Evolutionary conservation across 2,888 invertebrate species (phyloP), one percentile per base, ranked within the genome.

Genomic region (Malachius bipustulatus): DNA sequence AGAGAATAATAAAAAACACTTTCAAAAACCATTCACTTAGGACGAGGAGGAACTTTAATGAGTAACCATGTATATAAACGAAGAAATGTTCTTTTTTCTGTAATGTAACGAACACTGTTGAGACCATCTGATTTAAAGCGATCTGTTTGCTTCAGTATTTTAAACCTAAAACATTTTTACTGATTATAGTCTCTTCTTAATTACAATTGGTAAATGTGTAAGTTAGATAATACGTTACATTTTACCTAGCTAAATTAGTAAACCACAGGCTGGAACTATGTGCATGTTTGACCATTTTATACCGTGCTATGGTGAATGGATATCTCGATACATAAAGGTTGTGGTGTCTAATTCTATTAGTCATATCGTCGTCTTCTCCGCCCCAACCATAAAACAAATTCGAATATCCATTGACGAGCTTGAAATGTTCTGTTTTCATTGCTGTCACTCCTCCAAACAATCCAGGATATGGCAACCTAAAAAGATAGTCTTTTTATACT

Each of bases 351-450:
- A 67, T 63, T 12, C 66, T 57, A 60, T 82, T 81, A 28, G 79
- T 78, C 83, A 94, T 85, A 54, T 94, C 93, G 56, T 94, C 93
- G 59, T 94, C 93, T 60, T 94, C 93, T 1, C 87, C 93, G 4
- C 94, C 94, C 94, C 93, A 94, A 4, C 93, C 93, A 83, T 90
- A 94, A 60, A 82, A 94, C 42, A 80, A 79, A 59, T 88, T 88
- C 36, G 84, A 84, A 67, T 87, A 88, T 3, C 88, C 88, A 62
- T 94, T 96, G 13, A 91, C 81, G 41, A 74, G 71, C 32, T 71
- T 66, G 59, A 91, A 85, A 52, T 94, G 91, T 42, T 81, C 74
- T 37, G 72, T 69, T 0, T 81, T 83, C 68, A 94, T 72, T 2
- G 93, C 91, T 11, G 83, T 84, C 4, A 91, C 91, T 29, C 94